These are phyloP conservation scores for Tetramorium parvispinum DNA, from an alignment of 1,140 invertebrate species.

Conservation along the genomic window DNA sequence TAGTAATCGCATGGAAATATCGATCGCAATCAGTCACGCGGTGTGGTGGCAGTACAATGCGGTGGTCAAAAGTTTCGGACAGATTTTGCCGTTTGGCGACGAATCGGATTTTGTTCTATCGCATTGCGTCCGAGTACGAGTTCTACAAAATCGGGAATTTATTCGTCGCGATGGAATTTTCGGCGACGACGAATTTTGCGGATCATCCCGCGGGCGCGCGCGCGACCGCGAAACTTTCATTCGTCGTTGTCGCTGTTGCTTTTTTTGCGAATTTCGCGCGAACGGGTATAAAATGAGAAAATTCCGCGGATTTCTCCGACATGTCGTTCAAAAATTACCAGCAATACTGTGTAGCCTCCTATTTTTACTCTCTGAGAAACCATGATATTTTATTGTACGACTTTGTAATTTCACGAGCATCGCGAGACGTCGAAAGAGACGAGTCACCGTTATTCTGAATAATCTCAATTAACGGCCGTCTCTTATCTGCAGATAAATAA, in stretches of 20 bases:
- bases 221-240: constrained; percentile 32
- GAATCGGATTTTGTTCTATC: constrained; percentile 24
- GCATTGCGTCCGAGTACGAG: neutral
- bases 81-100: constrained; percentile 33
- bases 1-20: neutral
- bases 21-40: neutral
- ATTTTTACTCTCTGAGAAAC: neutral
- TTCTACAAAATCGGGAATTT: constrained; percentile 40
- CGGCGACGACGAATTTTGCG: constrained; percentile 34
- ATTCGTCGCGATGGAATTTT: constrained; percentile 50
- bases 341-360: neutral
- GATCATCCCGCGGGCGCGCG: constrained; percentile 13
- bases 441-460: constrained; percentile 3
- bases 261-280: neutral
- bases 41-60: neutral
- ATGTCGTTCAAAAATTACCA: constrained; percentile 29
- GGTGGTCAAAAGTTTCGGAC: constrained; percentile 30
- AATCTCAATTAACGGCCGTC: neutral
- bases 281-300: constrained; percentile 28
- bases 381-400: constrained; percentile 12
- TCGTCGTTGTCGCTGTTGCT: neutral
- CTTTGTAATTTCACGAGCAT: neutral
- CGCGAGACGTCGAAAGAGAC: neutral
- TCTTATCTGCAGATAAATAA: neutral
- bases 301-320: constrained; percentile 20